Base-by-base conservation (phyloP, 2,113 vertebrate genomes). In the Jaculus jaculus region DNA sequence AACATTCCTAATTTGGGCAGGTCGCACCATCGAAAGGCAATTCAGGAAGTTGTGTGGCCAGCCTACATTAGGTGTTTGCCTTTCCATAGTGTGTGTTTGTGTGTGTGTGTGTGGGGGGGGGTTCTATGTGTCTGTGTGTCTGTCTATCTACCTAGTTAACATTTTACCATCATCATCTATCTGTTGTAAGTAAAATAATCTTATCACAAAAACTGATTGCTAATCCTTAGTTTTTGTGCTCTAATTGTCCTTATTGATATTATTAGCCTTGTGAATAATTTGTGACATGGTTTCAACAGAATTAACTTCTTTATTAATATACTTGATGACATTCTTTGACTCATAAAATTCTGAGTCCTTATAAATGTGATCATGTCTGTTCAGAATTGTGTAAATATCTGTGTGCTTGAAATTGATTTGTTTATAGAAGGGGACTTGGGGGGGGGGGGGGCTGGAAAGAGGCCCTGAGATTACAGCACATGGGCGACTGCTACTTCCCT, bases 391-490 rank as follows among this genome's bases (percentile, higher is more conserved):
- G 37, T 69, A 75, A 93, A 47, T 63, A 73, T 15, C 79, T 47
- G 2, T 34, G 7, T 2, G 73, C 79, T 92, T 47, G 71, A 90
- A 88, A 93, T 63, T 78, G 72, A 80, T 78, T 47, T 71, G 0
- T 86, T 77, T 91, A 15, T 80, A 85, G 28, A 91, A 85, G 21
- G 17, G 87, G 66, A 87, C n/a, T n/a, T n/a, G n/a, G n/a, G n/a
- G n/a, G n/a, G n/a, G n/a, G n/a, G n/a, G n/a, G n/a, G n/a, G n/a
- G n/a, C n/a, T n/a, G n/a, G n/a, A n/a, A n/a, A n/a, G n/a, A n/a
- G n/a, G n/a, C n/a, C n/a, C n/a, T n/a, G n/a, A n/a, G n/a, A n/a
- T n/a, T n/a, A n/a, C n/a, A n/a, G n/a, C n/a, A n/a, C n/a, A n/a
- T n/a, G n/a, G n/a, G n/a, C n/a, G n/a, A n/a, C n/a, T n/a, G n/a